phyloP scores from a whole-genome alignment of 2,888 invertebrate genomes.

The Dynastes hyllus region DNA sequence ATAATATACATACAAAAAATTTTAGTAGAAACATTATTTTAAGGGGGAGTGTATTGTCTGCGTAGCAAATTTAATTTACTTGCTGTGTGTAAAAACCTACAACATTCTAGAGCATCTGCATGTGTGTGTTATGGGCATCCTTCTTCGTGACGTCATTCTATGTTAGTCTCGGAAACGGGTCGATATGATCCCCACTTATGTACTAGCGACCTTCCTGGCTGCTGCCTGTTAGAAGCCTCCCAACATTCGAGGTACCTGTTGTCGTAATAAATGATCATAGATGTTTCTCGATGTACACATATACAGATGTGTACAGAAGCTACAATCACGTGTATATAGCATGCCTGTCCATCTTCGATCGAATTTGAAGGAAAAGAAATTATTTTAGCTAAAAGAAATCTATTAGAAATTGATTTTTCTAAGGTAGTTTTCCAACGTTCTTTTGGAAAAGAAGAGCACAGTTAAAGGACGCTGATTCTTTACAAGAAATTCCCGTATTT shows the following conservation, averaged over 20 bases:
- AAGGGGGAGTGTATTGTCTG: not conserved
- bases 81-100: slow-evolving; percentile 23
- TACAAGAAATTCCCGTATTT: not conserved
- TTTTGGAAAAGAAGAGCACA: no score
- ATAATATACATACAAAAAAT: no score
- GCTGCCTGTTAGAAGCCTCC: slow-evolving; percentile 53
- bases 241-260: slow-evolving; percentile 48
- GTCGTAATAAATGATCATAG: slow-evolving; percentile 36
- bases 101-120: slow-evolving; percentile 9
- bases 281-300: not conserved
- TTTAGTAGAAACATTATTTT: not conserved
- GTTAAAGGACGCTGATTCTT: no score
- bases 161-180: slow-evolving; percentile 54
- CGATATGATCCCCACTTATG: slow-evolving; percentile 57
- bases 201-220: slow-evolving; percentile 54
- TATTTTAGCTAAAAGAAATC: no score
- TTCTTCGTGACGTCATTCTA: slow-evolving; percentile 57
- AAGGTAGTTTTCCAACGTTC: no score
- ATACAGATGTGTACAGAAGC: no score
- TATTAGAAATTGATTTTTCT: no score
- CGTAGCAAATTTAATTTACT: slow-evolving; percentile 12
- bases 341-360: no score
- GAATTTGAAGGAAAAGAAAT: no score
- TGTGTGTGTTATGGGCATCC: slow-evolving; percentile 34
- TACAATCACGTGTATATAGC: no score